phyloP scores from a whole-genome alignment of 2,113 vertebrate species.

The Empidonax alnorum region DNA sequence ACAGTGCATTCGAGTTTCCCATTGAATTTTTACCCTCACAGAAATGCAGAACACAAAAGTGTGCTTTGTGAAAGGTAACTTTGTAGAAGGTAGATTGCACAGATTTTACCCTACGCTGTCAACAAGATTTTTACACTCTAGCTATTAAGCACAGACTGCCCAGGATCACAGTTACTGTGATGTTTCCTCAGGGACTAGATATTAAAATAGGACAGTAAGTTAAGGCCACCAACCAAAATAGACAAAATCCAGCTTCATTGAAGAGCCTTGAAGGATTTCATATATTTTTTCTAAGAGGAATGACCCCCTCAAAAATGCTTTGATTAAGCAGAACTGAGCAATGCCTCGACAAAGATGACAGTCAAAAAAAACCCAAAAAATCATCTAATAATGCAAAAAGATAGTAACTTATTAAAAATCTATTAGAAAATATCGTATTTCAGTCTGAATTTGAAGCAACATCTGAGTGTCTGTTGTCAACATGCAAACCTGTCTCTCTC shows the following conservation, averaged over 20 bases:
- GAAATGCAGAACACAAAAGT: background rate
- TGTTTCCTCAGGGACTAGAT: background rate
- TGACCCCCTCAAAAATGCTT: background rate
- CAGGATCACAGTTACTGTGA: background rate
- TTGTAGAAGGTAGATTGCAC: background rate
- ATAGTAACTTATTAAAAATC: background rate
- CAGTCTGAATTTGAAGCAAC: background rate
- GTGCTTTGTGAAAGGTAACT: background rate
- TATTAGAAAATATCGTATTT: background rate
- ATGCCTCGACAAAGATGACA: background rate
- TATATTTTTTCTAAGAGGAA: background rate
- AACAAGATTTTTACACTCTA: background rate
- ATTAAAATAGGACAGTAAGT: background rate
- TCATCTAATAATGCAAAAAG: background rate
- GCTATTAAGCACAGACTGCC: background rate
- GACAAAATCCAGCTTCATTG: background rate
- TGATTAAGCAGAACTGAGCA: background rate
- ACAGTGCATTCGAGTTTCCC: background rate
- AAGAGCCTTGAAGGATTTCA: background rate
- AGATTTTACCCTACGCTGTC: background rate
- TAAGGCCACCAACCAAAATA: background rate
- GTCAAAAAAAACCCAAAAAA: background rate
- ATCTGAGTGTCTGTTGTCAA: accelerated
- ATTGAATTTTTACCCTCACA: background rate
- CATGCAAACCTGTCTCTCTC: background rate